phyloP scores from a whole-genome alignment of 1,140 invertebrate genomes.

The Drosophila sechellia region DNA sequence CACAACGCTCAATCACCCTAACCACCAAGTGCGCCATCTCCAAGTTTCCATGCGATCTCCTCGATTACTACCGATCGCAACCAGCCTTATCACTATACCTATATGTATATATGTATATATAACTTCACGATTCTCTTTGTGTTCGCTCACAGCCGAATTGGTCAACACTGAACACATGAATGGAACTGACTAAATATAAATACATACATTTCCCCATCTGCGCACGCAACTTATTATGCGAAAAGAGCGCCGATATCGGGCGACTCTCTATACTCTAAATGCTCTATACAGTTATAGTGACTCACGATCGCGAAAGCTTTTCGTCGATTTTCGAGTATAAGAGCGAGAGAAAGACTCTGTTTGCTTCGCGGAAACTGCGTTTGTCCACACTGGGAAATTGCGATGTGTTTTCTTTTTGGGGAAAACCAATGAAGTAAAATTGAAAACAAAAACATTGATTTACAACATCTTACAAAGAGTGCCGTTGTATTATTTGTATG shows the following conservation, averaged over 20 bases:
- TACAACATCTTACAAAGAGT: background rate
- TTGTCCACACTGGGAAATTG: background rate
- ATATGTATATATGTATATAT: background rate
- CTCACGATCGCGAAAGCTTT: constrained; percentile 7
- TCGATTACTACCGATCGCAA: background rate
- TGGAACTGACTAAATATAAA: constrained; percentile 10
- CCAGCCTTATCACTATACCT: background rate
- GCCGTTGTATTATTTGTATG: background rate
- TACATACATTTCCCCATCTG: constrained; percentile 2
- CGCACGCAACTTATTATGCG: constrained; percentile 8
- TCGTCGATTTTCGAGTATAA: background rate
- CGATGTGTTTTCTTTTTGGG: background rate
- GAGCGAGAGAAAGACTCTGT: background rate
- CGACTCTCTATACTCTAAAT: background rate
- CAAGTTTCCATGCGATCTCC: background rate
- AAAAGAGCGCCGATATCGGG: background rate
- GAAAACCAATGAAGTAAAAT: background rate
- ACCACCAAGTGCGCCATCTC: constrained; percentile 30
- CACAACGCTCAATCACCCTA: constrained; percentile 26
- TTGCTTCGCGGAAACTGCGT: constrained; percentile 4
- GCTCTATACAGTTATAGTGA: background rate
- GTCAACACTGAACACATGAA: constrained; percentile 30
- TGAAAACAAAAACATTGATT: background rate
- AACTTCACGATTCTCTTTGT: background rate
- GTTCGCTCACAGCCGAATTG: constrained; percentile 15